Conservation (phyloP, 2,797 vertebrate genomes). For the Pseudochirops corinnae region DNA sequence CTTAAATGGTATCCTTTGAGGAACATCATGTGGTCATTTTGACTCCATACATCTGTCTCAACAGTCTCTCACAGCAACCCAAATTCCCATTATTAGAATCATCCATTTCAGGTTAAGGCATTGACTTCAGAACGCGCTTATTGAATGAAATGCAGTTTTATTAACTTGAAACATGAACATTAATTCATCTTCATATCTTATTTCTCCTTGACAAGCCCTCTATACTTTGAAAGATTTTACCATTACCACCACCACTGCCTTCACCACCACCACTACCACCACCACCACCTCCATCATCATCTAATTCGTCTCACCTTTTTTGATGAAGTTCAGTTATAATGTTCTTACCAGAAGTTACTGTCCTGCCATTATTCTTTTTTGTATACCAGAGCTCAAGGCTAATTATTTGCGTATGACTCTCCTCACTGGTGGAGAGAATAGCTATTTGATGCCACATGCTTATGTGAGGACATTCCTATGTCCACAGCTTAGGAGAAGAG, state of each 20-base stretch:
- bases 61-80: background rate
- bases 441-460: background rate
- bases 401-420: background rate
- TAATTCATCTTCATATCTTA: conserved; percentile 61
- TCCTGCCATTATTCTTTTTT: background rate
- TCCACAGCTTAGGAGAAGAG: background rate
- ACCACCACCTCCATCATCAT: background rate
- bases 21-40: background rate
- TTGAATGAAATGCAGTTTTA: conserved; percentile 58
- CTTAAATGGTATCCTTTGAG: background rate
- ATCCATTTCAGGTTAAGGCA: conserved; percentile 59
- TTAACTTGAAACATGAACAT: conserved; percentile 51
- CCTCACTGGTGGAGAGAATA: background rate
- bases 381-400: background rate
- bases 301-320: background rate
- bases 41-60: background rate
- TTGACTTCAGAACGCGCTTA: conserved; percentile 59
- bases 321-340: background rate
- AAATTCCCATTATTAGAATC: conserved; percentile 13
- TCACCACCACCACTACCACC: background rate
- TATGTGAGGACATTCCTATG: background rate
- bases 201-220: conserved; percentile 12
- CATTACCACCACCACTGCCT: no score
- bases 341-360: background rate
- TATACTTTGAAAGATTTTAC: background rate